A percentile compares a stretch with the other conserved stretches of the same genome.
Conservation (phyloP, 1,140 invertebrate species). For the Gerris buenoi region DNA sequence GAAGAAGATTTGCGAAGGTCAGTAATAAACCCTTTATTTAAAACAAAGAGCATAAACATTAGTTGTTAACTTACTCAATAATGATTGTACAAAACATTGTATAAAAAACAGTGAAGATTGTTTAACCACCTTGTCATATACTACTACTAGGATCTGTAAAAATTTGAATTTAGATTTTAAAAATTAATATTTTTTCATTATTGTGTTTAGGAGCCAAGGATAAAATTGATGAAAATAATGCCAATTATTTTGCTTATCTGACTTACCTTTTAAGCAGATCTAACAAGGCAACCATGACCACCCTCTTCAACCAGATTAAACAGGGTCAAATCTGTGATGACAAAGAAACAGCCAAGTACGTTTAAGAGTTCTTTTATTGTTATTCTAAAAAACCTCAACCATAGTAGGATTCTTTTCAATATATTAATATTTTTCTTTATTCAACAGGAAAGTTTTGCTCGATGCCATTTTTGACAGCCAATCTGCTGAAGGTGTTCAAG, state of each 20-base stretch:
- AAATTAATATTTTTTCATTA: too few species aligned
- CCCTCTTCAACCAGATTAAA: background rate
- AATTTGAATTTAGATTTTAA: background rate
- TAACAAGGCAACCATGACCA: background rate
- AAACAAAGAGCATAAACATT: background rate
- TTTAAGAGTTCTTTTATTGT: background rate
- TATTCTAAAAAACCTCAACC: background rate
- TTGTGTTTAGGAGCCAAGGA: background rate
- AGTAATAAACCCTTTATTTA: too few species aligned
- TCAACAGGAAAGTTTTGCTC: constrained; percentile 46
- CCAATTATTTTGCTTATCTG: background rate
- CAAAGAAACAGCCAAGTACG: background rate
- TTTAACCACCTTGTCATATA: background rate
- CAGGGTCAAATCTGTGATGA: background rate
- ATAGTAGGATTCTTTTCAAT: background rate
- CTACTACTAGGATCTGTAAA: background rate
- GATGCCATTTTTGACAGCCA: constrained; percentile 61
- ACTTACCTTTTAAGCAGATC: background rate
- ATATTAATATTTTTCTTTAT: constrained; percentile 3
- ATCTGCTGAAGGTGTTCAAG: constrained; percentile 56
- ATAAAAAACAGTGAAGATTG: background rate
- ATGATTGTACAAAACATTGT: background rate
- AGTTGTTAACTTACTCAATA: background rate
- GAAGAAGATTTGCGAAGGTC: background rate
- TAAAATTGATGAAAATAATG: background rate